Percentiles rank a stretch among this genome's conserved stretches.
Conservation (phyloP, 2,797 vertebrate species). For the Paramormyrops hopkinsi region DNA sequence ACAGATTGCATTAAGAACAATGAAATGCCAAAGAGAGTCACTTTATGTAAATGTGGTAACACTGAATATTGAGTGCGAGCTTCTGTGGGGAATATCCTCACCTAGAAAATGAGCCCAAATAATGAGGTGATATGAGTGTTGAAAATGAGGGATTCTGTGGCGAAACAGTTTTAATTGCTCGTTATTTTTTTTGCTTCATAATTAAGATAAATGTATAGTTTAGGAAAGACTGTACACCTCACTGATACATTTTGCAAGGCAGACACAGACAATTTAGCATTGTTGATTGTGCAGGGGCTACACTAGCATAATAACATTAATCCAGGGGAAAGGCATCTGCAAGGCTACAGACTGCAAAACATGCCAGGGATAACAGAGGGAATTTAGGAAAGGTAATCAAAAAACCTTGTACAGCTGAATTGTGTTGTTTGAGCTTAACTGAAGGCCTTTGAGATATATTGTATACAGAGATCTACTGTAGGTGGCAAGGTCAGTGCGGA, state of each 20-base stretch:
- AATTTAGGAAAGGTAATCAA: constrained; percentile 40
- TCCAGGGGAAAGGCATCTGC: constrained; percentile 43
- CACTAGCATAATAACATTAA: constrained; percentile 51
- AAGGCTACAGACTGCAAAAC: constrained; percentile 44
- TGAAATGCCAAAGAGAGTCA: background rate
- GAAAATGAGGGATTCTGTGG: background rate
- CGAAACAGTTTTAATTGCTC: background rate
- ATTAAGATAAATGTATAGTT: constrained; percentile 18
- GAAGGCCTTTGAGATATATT: background rate
- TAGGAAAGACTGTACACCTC: constrained; percentile 19
- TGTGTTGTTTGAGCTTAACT: constrained; percentile 15
- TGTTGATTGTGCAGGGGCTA: constrained; percentile 37
- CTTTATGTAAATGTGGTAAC: background rate
- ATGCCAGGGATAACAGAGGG: constrained; percentile 37
- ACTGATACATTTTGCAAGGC: constrained; percentile 25
- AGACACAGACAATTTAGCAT: constrained; percentile 37
- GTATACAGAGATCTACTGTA: background rate
- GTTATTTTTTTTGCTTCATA: constrained; percentile 13
- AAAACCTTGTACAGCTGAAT: constrained; percentile 23
- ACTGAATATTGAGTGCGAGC: background rate
- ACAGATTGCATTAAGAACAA: background rate
- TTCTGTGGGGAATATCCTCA: background rate
- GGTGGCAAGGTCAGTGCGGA: background rate
- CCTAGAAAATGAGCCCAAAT: background rate
- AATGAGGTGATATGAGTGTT: background rate